phyloP scores from a whole-genome alignment of 2,888 invertebrate species.

The Calephelis perditalis region DNA sequence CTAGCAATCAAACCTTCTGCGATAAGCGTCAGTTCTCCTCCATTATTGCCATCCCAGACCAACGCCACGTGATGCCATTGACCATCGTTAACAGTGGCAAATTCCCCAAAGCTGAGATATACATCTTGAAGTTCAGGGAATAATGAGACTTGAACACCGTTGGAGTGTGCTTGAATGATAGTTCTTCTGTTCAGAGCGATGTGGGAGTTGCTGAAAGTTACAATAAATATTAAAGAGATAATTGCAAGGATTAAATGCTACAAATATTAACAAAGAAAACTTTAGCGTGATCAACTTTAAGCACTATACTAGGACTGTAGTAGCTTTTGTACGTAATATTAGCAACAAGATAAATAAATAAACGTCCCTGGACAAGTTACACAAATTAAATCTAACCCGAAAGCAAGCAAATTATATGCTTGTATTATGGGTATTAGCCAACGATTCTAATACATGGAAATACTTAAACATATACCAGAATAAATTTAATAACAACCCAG shows the following conservation, averaged over 20 bases:
- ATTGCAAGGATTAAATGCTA: background rate
- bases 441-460: too few relatives aligned
- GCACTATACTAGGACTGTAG: too few relatives aligned
- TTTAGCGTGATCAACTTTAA: too few relatives aligned
- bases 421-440: too few relatives aligned
- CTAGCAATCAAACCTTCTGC: slow-evolving; percentile 98
- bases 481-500: too few relatives aligned
- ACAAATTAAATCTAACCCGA: too few relatives aligned
- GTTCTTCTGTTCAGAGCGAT: slow-evolving; percentile 86
- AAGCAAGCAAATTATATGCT: too few relatives aligned
- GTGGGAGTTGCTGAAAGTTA: slow-evolving; percentile 82
- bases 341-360: too few relatives aligned
- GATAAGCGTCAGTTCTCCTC: slow-evolving; percentile 91
- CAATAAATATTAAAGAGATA: background rate
- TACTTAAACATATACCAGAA: too few relatives aligned
- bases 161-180: slow-evolving; percentile 94
- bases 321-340: too few relatives aligned
- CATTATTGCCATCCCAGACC: slow-evolving; percentile 94
- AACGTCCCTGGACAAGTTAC: too few relatives aligned
- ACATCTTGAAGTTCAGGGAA: slow-evolving; percentile 93
- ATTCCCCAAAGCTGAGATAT: slow-evolving; percentile 93
- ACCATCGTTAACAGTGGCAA: slow-evolving; percentile 95
- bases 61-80: slow-evolving; percentile 98
- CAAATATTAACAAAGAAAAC: too few relatives aligned
- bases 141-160: slow-evolving; percentile 93